Evolutionary conservation across 2,888 invertebrate species (phyloP).

Genomic region (Tenodera sinensis): DNA sequence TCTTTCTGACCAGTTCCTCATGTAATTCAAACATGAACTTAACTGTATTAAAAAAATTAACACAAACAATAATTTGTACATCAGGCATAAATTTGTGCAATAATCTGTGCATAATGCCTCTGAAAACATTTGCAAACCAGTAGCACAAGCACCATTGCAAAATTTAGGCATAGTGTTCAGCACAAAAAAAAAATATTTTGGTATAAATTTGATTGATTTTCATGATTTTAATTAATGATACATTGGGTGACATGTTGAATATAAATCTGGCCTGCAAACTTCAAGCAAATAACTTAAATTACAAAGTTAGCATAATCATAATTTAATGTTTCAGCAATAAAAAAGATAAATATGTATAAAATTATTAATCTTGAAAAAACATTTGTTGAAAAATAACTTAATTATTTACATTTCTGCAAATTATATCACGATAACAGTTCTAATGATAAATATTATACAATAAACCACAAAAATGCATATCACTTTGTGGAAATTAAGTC

Average conservation of each 20-base stretch:
- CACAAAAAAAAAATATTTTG: no score
- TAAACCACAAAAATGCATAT: background rate
- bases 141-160: background rate
- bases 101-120: background rate
- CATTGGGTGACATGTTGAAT: background rate
- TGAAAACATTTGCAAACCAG: background rate
- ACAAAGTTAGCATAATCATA: background rate
- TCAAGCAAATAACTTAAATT: background rate
- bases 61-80: no score
- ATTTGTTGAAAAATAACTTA: no score
- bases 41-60: no score
- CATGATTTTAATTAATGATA: background rate
- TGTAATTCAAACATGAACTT: no score
- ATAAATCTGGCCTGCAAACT: background rate
- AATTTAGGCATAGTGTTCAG: background rate
- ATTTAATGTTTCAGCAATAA: background rate
- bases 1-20: no score
- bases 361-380: background rate
- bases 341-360: background rate
- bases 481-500: background rate
- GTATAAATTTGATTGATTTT: background rate
- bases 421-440: background rate
- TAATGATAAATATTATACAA: background rate
- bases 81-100: no score
- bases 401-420: background rate